A percentile compares a stretch with the other conserved stretches of the same genome.
Evolutionary conservation across 2,113 vertebrate genomes (phyloP).

Genomic region (Pteronura brasiliensis): DNA sequence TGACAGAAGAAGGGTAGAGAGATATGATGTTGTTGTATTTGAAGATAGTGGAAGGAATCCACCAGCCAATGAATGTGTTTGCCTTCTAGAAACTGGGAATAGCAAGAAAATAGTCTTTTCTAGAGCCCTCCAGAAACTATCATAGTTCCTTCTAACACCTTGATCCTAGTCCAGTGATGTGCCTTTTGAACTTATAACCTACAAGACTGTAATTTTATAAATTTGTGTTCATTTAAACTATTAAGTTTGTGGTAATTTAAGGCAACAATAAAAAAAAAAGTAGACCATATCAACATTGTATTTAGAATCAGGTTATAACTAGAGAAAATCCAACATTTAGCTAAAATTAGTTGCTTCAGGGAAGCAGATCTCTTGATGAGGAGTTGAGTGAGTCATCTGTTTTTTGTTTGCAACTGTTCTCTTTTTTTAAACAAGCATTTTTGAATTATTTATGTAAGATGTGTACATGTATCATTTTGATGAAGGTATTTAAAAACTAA

Average conservation of each 20-base stretch:
- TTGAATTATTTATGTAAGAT: background rate
- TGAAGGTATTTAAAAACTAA: background rate
- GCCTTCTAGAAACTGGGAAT: background rate
- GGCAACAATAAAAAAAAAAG: background rate
- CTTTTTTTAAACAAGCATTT: background rate
- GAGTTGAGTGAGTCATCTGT: background rate
- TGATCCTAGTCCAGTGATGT: background rate
- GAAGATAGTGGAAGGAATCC: background rate
- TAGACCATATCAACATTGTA: background rate
- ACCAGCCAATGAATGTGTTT: background rate
- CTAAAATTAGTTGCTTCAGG: conserved; percentile 1
- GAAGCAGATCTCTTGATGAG: background rate
- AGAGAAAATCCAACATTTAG: background rate
- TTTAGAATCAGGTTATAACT: background rate
- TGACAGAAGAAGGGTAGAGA: background rate
- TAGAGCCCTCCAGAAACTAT: background rate
- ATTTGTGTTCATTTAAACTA: background rate
- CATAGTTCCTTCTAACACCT: background rate
- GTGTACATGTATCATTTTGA: background rate
- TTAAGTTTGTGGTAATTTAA: background rate
- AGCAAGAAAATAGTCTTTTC: background rate
- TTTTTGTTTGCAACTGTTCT: background rate
- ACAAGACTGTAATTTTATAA: background rate
- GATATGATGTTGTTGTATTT: background rate
- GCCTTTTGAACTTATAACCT: background rate